phyloP scores from a whole-genome alignment of 2,113 vertebrate genomes.

The Gavia stellata region DNA sequence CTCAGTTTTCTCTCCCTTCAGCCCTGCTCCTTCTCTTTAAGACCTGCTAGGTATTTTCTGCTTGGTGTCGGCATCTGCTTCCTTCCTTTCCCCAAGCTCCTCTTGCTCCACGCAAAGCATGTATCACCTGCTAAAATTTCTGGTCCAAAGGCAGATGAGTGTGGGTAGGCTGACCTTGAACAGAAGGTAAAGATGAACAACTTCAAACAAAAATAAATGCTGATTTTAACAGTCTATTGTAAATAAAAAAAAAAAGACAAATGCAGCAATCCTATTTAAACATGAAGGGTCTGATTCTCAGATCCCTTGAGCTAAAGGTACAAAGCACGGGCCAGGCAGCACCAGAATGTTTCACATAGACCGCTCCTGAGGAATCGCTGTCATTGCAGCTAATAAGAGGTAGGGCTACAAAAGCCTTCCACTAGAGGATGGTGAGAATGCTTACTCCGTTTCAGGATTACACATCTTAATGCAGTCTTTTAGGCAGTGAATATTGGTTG shows the following conservation, averaged over 20 bases:
- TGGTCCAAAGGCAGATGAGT: background rate
- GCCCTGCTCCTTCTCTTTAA: background rate
- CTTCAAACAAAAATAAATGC: background rate
- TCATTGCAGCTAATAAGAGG: background rate
- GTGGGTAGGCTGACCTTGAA: background rate
- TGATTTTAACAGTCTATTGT: background rate
- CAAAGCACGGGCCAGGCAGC: background rate
- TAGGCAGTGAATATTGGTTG: background rate
- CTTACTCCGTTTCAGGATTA: background rate
- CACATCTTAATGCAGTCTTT: background rate
- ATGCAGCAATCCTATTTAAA: background rate
- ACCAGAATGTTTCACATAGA: background rate
- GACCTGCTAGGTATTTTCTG: background rate
- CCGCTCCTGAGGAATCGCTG: background rate
- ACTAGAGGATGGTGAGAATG: background rate
- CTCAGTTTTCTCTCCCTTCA: background rate
- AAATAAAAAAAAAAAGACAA: background rate
- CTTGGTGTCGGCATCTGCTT: background rate
- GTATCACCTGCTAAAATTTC: background rate
- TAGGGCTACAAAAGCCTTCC: background rate
- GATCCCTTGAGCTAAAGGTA: background rate
- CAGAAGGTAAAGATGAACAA: background rate
- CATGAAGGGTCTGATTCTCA: background rate
- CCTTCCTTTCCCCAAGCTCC: background rate
- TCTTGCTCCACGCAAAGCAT: background rate